Evolutionary conservation across 2,797 vertebrate genomes (phyloP).

Genomic region (Odontamblyopus rebecca): DNA sequence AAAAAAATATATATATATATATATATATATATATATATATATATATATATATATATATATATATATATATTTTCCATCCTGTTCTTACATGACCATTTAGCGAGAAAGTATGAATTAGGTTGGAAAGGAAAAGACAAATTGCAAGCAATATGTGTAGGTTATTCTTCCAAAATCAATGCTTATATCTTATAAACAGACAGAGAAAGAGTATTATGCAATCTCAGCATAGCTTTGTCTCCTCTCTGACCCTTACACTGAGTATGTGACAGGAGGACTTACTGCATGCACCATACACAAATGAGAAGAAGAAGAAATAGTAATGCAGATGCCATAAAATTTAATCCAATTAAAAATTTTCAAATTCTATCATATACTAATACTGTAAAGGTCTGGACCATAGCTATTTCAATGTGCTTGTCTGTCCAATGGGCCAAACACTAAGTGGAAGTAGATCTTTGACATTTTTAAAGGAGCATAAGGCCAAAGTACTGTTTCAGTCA

Average conservation of each 20-base stretch:
- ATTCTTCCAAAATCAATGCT: constrained; percentile 44
- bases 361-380: not conserved
- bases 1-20: no score
- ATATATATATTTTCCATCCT: not conserved
- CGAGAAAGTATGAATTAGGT: not conserved
- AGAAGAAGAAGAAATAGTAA: constrained; percentile 54
- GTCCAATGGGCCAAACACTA: not conserved
- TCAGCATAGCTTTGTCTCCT: constrained; percentile 47
- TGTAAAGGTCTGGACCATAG: not conserved
- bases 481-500: not conserved
- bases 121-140: no score
- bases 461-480: not conserved
- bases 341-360: no score
- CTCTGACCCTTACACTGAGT: constrained; percentile 50
- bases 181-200: constrained; percentile 28
- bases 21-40: no score
- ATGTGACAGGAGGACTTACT: constrained; percentile 25
- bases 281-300: constrained; percentile 57
- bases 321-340: constrained; percentile 29
- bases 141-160: not conserved
- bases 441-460: not conserved
- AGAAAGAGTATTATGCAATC: constrained; percentile 43
- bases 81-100: not conserved
- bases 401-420: not conserved
- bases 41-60: no score